Evolutionary conservation across 2,797 vertebrate genomes (phyloP).

Genomic region (Xenopus petersii): DNA sequence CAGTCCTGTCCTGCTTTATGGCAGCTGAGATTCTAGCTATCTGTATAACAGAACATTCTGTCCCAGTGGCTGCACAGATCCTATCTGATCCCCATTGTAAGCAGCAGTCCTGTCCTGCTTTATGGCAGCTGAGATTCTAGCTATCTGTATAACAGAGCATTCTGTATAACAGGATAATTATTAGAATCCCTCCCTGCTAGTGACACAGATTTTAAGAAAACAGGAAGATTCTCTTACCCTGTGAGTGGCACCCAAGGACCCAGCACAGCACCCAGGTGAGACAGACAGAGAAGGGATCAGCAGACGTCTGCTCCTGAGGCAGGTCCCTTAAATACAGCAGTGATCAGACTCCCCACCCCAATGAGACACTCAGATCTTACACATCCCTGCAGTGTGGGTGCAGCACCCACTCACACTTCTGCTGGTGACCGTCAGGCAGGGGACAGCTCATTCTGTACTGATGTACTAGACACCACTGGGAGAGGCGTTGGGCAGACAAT

Average conservation of each 20-base stretch:
- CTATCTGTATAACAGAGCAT: too few species aligned
- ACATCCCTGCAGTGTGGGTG: not conserved
- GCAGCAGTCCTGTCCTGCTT: too few species aligned
- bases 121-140: too few species aligned
- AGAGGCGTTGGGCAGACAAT: not conserved
- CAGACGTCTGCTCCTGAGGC: too few species aligned
- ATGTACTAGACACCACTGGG: not conserved
- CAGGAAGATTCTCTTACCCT: not conserved
- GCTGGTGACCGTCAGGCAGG: not conserved
- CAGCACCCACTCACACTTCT: not conserved
- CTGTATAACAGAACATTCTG: too few species aligned
- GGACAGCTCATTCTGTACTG: constrained; percentile 4
- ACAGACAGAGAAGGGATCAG: too few species aligned
- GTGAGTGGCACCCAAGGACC: not conserved
- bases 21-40: too few species aligned
- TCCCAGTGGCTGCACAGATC: too few species aligned
- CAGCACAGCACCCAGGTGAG: not conserved
- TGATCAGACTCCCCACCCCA: not conserved
- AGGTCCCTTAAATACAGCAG: not conserved
- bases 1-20: too few species aligned
- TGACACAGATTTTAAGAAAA: not conserved
- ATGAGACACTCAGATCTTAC: not conserved
- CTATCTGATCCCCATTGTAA: too few species aligned
- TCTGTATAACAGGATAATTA: too few species aligned
- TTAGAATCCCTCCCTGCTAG: too few species aligned